phyloP scores from a whole-genome alignment of 1,140 invertebrate genomes.

The Nephotettix cincticeps region DNA sequence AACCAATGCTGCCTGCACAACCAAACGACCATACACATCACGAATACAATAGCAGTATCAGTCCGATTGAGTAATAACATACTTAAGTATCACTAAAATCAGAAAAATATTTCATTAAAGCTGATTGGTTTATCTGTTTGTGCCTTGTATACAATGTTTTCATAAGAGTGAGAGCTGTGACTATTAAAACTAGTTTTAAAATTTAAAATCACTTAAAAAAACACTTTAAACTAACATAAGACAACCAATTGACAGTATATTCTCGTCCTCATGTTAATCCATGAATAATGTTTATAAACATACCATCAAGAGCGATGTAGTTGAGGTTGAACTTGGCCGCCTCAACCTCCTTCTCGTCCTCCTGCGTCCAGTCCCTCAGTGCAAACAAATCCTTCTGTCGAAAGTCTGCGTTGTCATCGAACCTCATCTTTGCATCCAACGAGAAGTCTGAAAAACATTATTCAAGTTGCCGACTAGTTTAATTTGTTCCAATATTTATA shows the following conservation, averaged over 20 bases:
- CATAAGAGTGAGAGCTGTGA: too few relatives aligned
- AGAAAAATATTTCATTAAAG: not conserved
- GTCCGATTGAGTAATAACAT: too few relatives aligned
- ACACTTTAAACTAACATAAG: too few relatives aligned
- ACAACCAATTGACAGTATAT: too few relatives aligned
- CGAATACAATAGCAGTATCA: too few relatives aligned
- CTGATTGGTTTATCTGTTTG: too few relatives aligned
- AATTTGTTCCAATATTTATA: too few relatives aligned
- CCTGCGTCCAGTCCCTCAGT: constrained; percentile 86
- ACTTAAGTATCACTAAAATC: not conserved
- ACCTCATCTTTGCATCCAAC: constrained; percentile 91
- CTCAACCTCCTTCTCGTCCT: constrained; percentile 91
- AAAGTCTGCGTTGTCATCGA: constrained; percentile 96
- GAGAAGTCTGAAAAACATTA: constrained; percentile 77
- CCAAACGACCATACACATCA: constrained; percentile 73
- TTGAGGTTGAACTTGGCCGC: constrained; percentile 92
- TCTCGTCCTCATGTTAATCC: too few relatives aligned
- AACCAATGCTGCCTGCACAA: constrained; percentile 49
- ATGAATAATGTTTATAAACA: too few relatives aligned
- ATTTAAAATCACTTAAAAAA: not conserved
- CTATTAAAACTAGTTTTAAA: too few relatives aligned
- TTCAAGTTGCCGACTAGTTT: too few relatives aligned
- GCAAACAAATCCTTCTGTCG: constrained; percentile 90
- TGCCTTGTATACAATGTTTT: not conserved
- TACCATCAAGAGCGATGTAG: constrained; percentile 95